Base-by-base conservation (phyloP, 2,888 invertebrate genomes). In the Resseliella maxima region DNA sequence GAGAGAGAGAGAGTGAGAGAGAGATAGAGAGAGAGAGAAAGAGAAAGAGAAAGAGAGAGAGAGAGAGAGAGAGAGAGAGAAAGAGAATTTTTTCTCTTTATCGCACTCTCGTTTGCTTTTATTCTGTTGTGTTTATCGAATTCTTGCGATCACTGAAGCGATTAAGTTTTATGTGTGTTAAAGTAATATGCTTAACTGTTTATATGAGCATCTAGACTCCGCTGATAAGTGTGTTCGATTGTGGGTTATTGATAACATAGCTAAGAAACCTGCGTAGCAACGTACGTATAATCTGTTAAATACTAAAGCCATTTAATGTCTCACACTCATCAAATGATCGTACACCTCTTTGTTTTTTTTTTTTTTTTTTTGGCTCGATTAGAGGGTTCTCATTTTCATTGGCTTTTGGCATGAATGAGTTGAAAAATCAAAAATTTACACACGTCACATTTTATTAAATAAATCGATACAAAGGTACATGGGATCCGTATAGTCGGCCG, bases 81-180 rank as follows among this genome's bases (percentile, higher is more conserved):
- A n/a, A n/a, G n/a, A n/a, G n/a, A n/a, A n/a, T n/a, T n/a, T n/a
- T n/a, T n/a, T n/a, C n/a, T n/a, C n/a, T n/a, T n/a, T n/a, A n/a
- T n/a, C n/a, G n/a, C n/a, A n/a, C n/a, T n/a, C n/a, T n/a, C n/a
- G 41, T 41, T 5, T 41, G 41, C 24, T 59, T 1, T 15, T 24
- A 2, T 72, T 72, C 31, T 72, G 0, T 5, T 72, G 27, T 35
- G 5, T 72, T 31, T 72, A 72, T 72, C 72, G 31, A 72, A 72
- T 72, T 8, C 15, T 31, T 5, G 35, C 72, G 72, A 72, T 72
- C 72, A 31, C 31, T 27, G 35, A n/a, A 72, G 35, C 72, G 72
- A 72, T 72, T 72, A 72, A 72, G 72, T 72, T 72, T 72, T 72
- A 72, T 72, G 72, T 31, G 15, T 72, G 72, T 31, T 31, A 31